Base-by-base conservation (phyloP, 2,888 invertebrate genomes). In the Lasioglossum malachurum region DNA sequence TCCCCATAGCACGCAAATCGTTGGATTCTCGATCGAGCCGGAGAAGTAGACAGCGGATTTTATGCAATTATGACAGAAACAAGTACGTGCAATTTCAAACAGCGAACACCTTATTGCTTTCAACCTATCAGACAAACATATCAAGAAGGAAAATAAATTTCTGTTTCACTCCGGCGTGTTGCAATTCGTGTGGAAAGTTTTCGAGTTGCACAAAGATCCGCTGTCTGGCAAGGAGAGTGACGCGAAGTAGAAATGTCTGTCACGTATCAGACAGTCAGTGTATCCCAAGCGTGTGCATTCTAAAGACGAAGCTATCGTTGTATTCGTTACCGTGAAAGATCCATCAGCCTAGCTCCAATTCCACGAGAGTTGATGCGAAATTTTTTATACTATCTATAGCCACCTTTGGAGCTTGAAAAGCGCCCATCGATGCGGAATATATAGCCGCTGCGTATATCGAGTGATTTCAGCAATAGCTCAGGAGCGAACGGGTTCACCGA, bases 61-160 rank as follows among this genome's bases (percentile, higher is more conserved):
- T n/a, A n/a, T 23, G 53, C 23, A 53, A 23, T 53, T 53, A 23
- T 53, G 53, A 53, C 44, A 14, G 44, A 44, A 44, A 44, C 44
- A 12, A 44, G 44, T 44, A 44, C 44, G 44, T 44, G 44, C 0
- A 14, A 44, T 44, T 44, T 44, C 14, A 44, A 44, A 14, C 44
- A 44, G 14, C 4, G 44, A 44, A 44, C 44, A 44, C 14, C 44
- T 44, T 14, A 44, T 14, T 14, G 53, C 8, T 2, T 53, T 23
- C 2, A 10, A 10, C 10, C 8, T 10, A 10, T 53, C 10, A 0
- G 10, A 10, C 23, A n/a, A n/a, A n/a, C 10, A 0, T 8, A n/a
- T 53, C 23, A 10, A 3, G 10, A 53, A 53, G 2, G 53, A 53
- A n/a, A 23, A 53, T 23, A 8, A 23, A 53, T n/a, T 53, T 10